These are phyloP conservation scores for Pseudolycoriella hygida DNA, from an alignment of 2,888 invertebrate species.

Conservation along the genomic window DNA sequence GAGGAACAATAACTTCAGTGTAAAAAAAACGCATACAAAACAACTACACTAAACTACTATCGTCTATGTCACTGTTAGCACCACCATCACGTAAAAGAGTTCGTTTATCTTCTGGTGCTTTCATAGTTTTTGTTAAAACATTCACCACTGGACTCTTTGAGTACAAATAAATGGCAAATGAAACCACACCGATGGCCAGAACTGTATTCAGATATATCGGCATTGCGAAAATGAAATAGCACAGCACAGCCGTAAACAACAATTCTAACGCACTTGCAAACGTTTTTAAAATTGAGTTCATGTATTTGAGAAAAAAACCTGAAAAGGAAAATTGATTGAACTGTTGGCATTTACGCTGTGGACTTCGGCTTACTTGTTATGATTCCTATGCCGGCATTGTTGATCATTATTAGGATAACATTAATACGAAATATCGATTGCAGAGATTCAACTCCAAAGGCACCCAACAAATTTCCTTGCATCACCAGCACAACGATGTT, in stretches of 20 bases:
- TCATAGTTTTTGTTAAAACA: conserved; percentile 3
- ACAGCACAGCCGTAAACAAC: conserved; percentile 74
- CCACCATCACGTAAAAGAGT: too few relatives aligned
- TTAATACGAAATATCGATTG: conserved; percentile 42
- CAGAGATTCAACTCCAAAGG: conserved; percentile 39
- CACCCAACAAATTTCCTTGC: conserved; percentile 43
- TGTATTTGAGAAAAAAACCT: conserved; percentile 66
- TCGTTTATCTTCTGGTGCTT: too few relatives aligned
- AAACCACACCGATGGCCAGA: conserved; percentile 64
- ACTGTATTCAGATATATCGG: conserved; percentile 67
- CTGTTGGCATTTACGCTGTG: too few relatives aligned
- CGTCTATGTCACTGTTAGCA: too few relatives aligned
- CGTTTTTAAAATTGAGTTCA: conserved; percentile 89
- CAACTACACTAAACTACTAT: too few relatives aligned
- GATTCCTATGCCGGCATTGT: conserved; percentile 82
- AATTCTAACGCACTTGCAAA: conserved; percentile 89
- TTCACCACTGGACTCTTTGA: conserved; percentile 75
- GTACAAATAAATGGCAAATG: conserved; percentile 69
- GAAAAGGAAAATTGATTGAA: too few relatives aligned
- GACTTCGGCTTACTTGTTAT: conserved; percentile 67
- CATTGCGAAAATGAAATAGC: conserved; percentile 71
- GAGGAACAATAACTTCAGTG: too few relatives aligned
- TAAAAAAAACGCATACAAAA: too few relatives aligned
- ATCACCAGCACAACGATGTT: conserved; percentile 54
- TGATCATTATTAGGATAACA: conserved; percentile 66